These are phyloP conservation scores for Oscheius onirici DNA, from an alignment of 2,888 invertebrate species.

Conservation along the genomic window DNA sequence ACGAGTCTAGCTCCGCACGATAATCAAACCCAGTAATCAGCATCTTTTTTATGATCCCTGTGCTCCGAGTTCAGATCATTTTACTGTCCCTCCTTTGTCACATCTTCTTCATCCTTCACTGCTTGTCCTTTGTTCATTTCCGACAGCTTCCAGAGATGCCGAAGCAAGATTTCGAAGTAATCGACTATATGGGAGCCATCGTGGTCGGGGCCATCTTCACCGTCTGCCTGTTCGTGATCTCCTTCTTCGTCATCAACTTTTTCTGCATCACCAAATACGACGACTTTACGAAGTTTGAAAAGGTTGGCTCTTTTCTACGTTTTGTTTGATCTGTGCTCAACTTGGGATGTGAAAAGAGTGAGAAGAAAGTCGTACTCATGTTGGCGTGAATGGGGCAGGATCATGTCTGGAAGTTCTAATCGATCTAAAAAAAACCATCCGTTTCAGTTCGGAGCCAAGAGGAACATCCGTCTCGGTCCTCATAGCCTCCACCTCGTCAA, in stretches of 20 bases:
- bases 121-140: not conserved
- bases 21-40: too few species aligned
- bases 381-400: too few species aligned
- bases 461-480: conserved; percentile 65
- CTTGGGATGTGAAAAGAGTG: not conserved
- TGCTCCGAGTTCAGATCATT: too few species aligned
- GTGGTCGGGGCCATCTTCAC: conserved; percentile 63
- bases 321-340: not conserved
- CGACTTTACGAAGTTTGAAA: conserved; percentile 69
- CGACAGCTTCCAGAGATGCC: conserved; percentile 47
- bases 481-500: conserved; percentile 56
- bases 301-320: conserved; percentile 49
- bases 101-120: not conserved
- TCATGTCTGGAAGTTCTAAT: too few species aligned
- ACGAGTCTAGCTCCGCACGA: too few species aligned
- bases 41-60: too few species aligned
- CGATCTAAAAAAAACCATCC: not conserved
- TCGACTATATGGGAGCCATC: conserved; percentile 65
- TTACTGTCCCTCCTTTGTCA: not conserved
- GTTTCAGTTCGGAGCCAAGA: conserved; percentile 60
- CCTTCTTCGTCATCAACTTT: conserved; percentile 67
- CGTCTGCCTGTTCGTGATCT: conserved; percentile 58
- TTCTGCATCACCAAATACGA: conserved; percentile 69
- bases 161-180: conserved; percentile 64
- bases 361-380: not conserved